Evolutionary conservation across 1,140 invertebrate genomes (phyloP).

Genomic region (Cydia fagiglandana): DNA sequence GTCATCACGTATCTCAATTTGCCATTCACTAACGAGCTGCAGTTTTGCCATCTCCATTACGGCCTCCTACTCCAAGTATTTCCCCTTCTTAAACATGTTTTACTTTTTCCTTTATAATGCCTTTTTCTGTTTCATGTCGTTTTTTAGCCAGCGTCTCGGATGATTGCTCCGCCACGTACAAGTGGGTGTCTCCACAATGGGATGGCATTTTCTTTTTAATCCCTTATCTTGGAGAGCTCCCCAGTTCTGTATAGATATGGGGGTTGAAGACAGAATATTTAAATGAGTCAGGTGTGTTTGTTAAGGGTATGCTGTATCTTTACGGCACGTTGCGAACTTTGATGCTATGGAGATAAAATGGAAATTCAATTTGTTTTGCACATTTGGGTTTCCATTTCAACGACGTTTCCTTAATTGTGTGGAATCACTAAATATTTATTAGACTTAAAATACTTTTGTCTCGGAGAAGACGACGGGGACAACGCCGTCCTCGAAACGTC

Average conservation of each 20-base stretch:
- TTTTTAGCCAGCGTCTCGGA: conserved; percentile 59
- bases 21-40: conserved; percentile 27
- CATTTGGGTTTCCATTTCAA: neutral
- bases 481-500: too few species aligned
- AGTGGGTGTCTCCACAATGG: conserved; percentile 53
- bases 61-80: conserved; percentile 34
- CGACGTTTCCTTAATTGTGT: neutral
- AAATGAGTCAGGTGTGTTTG: conserved; percentile 56
- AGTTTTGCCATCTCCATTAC: conserved; percentile 35
- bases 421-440: too few species aligned
- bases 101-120: conserved; percentile 51
- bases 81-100: conserved; percentile 51
- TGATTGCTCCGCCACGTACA: conserved; percentile 61
- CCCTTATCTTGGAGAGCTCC: conserved; percentile 51
- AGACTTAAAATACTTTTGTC: too few species aligned
- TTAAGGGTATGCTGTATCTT: conserved; percentile 25
- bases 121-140: conserved; percentile 47
- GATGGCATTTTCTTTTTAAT: conserved; percentile 64
- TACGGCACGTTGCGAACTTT: conserved; percentile 14
- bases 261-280: conserved; percentile 50
- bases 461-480: too few species aligned
- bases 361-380: conserved; percentile 15
- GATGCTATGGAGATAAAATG: conserved; percentile 15
- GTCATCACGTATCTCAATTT: conserved; percentile 32
- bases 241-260: conserved; percentile 41